phyloP scores from a whole-genome alignment of 2,888 invertebrate genomes.

The Campopleginae sp. region DNA sequence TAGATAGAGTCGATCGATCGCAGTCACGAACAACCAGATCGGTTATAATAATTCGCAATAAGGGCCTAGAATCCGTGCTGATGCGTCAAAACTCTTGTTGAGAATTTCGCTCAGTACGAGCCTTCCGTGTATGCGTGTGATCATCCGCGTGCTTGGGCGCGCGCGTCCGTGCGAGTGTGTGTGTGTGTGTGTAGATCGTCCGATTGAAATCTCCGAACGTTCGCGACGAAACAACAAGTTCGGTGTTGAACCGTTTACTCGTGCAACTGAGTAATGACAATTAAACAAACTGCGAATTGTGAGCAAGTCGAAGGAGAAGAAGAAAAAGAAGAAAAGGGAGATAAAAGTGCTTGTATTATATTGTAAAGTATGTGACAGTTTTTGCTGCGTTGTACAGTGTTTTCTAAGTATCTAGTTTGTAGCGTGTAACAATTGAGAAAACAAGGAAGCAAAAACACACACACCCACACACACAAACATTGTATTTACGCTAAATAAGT shows the following conservation, averaged over 20 bases:
- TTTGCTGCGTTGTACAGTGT: constrained; percentile 84
- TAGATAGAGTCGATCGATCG: constrained; percentile 36
- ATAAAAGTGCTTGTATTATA: constrained; percentile 82
- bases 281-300: constrained; percentile 21
- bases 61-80: constrained; percentile 67
- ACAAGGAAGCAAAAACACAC: constrained; percentile 56
- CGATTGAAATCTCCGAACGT: constrained; percentile 65
- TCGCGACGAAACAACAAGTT: constrained; percentile 37
- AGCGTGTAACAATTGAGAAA: constrained; percentile 82
- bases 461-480: constrained; percentile 70
- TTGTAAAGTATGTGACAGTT: constrained; percentile 84
- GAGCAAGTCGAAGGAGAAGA: not conserved
- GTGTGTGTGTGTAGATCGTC: constrained; percentile 54
- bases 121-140: constrained; percentile 60
- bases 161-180: constrained; percentile 44
- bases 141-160: not conserved
- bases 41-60: constrained; percentile 60
- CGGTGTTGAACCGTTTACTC: constrained; percentile 45
- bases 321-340: constrained; percentile 59
- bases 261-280: constrained; percentile 16
- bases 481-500: constrained; percentile 84
- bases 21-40: constrained; percentile 5
- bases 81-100: constrained; percentile 50
- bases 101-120: constrained; percentile 58
- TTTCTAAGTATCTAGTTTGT: constrained; percentile 84